Percentiles rank a stretch among this genome's conserved stretches.
Conservation (phyloP, 1,140 invertebrate genomes). For the Drosophila truncata region DNA sequence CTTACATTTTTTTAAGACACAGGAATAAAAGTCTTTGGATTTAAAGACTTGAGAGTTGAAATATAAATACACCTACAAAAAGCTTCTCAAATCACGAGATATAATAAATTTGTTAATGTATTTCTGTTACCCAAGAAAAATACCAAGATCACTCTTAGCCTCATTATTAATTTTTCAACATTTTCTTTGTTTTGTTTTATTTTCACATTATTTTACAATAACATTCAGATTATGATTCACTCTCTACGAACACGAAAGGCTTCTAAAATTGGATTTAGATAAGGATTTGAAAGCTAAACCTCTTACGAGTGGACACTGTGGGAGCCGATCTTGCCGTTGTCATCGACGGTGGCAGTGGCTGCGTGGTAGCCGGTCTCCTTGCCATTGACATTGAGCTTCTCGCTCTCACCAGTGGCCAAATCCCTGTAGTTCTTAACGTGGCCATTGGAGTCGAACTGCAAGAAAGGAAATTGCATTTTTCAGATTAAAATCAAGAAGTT, state of each 20-base stretch:
- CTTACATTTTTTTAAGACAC: no score
- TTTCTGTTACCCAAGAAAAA: no score
- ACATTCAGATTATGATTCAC: slow-evolving; percentile 3
- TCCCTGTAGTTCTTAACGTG: slow-evolving; percentile 82
- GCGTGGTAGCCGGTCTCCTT: slow-evolving; percentile 76
- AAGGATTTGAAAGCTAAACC: not conserved
- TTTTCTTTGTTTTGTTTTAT: slow-evolving; percentile 1
- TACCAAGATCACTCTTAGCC: no score
- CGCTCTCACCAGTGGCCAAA: slow-evolving; percentile 82
- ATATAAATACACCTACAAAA: no score
- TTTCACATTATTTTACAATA: slow-evolving; percentile 17
- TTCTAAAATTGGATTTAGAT: not conserved
- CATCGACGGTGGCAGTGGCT: slow-evolving; percentile 83
- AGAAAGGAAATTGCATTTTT: not conserved
- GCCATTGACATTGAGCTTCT: slow-evolving; percentile 77
- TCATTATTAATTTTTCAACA: no score
- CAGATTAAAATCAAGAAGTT: not conserved
- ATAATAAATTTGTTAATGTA: no score
- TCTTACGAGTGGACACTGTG: slow-evolving; percentile 83
- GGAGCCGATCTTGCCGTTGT: slow-evolving; percentile 80
- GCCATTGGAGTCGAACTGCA: slow-evolving; percentile 70
- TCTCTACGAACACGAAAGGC: slow-evolving; percentile 44
- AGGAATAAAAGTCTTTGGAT: no score
- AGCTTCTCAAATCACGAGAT: no score
- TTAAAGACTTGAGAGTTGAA: no score